Evolutionary conservation across 2,888 invertebrate species (phyloP).

Genomic region (Mystacides longicornis): DNA sequence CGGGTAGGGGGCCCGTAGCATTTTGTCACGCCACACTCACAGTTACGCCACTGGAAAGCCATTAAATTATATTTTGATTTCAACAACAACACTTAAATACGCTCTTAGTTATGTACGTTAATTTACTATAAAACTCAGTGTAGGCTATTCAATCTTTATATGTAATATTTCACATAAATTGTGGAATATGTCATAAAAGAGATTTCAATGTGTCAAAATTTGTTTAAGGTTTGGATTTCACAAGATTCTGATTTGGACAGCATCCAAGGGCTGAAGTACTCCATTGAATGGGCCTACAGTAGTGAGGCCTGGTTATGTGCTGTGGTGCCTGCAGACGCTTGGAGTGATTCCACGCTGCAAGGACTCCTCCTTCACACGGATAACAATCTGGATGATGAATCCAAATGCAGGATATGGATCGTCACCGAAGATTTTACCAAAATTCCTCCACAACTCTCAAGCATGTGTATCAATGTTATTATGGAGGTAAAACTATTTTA

Average conservation of each 20-base stretch:
- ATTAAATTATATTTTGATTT: too few relatives aligned
- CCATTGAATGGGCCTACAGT: conserved; percentile 32
- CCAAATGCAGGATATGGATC: conserved; percentile 65
- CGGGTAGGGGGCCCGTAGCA: too few relatives aligned
- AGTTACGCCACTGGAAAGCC: too few relatives aligned
- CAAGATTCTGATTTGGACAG: conserved; percentile 29
- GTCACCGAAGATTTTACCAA: conserved; percentile 74
- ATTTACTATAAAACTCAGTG: too few relatives aligned
- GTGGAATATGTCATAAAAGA: too few relatives aligned
- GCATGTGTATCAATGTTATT: conserved; percentile 63
- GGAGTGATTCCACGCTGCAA: conserved; percentile 7
- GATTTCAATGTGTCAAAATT: too few relatives aligned
- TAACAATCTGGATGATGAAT: conserved; percentile 31
- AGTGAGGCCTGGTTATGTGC: conserved; percentile 27
- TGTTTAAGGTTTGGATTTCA: conserved; percentile 36
- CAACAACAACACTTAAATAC: too few relatives aligned
- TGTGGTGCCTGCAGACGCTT: conserved; percentile 27
- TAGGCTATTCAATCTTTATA: too few relatives aligned
- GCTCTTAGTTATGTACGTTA: too few relatives aligned
- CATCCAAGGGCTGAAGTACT: conserved; percentile 26
- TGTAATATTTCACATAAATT: too few relatives aligned
- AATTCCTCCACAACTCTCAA: conserved; percentile 68
- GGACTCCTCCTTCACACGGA: not conserved
- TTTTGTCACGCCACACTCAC: too few relatives aligned
- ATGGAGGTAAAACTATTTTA: conserved; percentile 37